Base-by-base conservation (phyloP, 2,888 invertebrate genomes). In the Caradrina kadenii region DNA sequence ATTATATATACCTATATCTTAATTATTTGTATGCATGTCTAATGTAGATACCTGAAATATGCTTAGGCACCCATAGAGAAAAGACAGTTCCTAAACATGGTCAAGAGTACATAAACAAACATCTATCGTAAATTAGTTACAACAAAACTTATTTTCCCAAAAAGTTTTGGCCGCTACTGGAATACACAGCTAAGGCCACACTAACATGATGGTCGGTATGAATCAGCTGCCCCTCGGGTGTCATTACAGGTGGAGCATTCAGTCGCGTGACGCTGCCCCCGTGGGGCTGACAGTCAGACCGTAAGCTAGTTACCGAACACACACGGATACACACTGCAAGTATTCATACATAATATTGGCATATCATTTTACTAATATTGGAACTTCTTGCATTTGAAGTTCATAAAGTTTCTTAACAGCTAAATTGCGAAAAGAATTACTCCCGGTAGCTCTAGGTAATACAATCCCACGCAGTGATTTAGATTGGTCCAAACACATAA, bases 221-320 rank as follows among this genome's bases (percentile, higher is more conserved):
- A 45, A 75, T 70, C 75, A 75, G 35, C 13, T n/a, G 75, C 7
- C 42, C 55, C 75, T 0, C 11, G 55, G 31, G 75, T 10, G 35
- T 56, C 55, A 22, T 71, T 35, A 45, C 22, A 22, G 31, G 55
- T 15, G 31, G 49, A 55, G 50, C 50, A 22, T n/a, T 49, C 74
- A 49, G 55, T 22, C 49, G 49, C 75, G 75, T 42, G 70, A 50
- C 50, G 49, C 22, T 22, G 31, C 0, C 49, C 66, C 67, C 67
- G 19, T 0, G 31, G 10, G 70, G 26, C 42, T 11, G 1, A 1
- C 75, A 49, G 64, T 7, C 48, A 31, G 21, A 1, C 8, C 31
- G 31, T 31, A 31, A 56, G 31, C 42, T 26, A 19, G n/a, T 45
- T 55, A 19, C 39, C 10, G 39, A 15, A 68, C 48, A 49, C 13